These are phyloP conservation scores for Xyrichtys novacula DNA, from an alignment of 2,797 vertebrate genomes.

Conservation along the genomic window DNA sequence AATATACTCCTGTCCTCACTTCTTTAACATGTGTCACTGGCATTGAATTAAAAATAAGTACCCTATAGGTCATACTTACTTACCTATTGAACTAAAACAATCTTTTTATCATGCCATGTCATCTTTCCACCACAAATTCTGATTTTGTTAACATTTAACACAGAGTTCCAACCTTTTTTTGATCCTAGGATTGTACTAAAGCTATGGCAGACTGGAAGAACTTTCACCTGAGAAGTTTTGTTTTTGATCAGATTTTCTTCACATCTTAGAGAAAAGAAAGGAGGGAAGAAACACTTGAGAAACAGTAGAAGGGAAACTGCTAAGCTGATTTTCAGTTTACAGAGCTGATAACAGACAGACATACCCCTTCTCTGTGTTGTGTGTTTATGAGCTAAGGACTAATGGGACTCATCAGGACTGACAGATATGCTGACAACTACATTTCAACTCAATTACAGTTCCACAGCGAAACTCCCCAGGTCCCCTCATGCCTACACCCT, in stretches of 20 bases:
- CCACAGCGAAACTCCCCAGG: conserved; percentile 70
- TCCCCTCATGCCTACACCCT: conserved; percentile 70
- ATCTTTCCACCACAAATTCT: too few relatives aligned
- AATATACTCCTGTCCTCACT: too few relatives aligned
- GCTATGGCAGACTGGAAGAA: too few relatives aligned
- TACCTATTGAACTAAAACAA: too few relatives aligned
- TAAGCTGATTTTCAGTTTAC: conserved; percentile 56
- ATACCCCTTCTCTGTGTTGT: conserved; percentile 51
- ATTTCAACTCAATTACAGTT: conserved; percentile 83
- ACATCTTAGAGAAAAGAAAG: conserved; percentile 8
- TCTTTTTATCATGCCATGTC: too few relatives aligned
- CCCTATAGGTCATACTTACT: too few relatives aligned
- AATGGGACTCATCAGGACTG: conserved; percentile 77
- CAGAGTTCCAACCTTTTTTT: too few relatives aligned
- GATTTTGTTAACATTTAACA: too few relatives aligned
- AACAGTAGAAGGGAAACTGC: conserved; percentile 12
- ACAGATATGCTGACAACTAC: conserved; percentile 82
- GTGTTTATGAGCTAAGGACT: conserved; percentile 81
- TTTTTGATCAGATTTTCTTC: conserved; percentile 50
- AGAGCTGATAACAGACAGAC: conserved; percentile 65
- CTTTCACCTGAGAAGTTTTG: conserved; percentile 29
- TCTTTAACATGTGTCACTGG: too few relatives aligned
- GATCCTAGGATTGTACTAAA: too few relatives aligned
- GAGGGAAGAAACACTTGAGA: conserved; percentile 11
- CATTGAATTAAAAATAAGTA: too few relatives aligned